Evolutionary conservation across 2,888 invertebrate genomes (phyloP).

Genomic region (Eupithecia dodoneata): DNA sequence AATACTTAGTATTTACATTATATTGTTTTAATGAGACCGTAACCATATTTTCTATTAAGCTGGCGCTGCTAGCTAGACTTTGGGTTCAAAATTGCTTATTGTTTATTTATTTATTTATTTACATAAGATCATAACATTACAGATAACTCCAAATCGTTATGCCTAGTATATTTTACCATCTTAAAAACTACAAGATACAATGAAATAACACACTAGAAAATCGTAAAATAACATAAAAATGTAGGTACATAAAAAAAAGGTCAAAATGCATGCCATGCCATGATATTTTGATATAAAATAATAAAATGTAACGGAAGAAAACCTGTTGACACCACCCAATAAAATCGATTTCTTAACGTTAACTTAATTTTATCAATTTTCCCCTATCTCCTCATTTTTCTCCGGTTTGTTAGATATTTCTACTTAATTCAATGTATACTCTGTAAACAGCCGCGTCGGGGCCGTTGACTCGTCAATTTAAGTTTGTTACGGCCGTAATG

Average conservation of each 20-base stretch:
- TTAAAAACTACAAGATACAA: too few species aligned
- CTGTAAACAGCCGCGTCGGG: slow-evolving; percentile 31
- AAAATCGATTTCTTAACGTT: neutral
- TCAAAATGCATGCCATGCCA: neutral
- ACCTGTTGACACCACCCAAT: neutral
- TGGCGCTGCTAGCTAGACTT: neutral
- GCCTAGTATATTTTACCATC: too few species aligned
- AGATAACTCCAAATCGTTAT: too few species aligned
- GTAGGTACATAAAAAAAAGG: too few species aligned
- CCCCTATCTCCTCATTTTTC: slow-evolving; percentile 15
- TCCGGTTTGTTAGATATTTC: slow-evolving; percentile 28
- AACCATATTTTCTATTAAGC: neutral
- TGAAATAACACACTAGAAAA: too few species aligned
- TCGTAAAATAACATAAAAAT: too few species aligned
- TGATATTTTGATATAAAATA: neutral
- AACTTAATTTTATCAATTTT: neutral
- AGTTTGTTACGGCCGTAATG: slow-evolving; percentile 38
- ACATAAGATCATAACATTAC: too few species aligned
- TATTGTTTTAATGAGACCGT: neutral
- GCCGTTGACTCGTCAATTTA: slow-evolving; percentile 41
- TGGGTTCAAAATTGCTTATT: neutral
- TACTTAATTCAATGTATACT: slow-evolving; percentile 38
- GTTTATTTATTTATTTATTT: too few species aligned
- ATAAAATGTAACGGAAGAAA: neutral
- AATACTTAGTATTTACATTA: neutral